Evolutionary conservation across 2,113 vertebrate species (phyloP).

Genomic region (Ptychochromis oligacanthus): DNA sequence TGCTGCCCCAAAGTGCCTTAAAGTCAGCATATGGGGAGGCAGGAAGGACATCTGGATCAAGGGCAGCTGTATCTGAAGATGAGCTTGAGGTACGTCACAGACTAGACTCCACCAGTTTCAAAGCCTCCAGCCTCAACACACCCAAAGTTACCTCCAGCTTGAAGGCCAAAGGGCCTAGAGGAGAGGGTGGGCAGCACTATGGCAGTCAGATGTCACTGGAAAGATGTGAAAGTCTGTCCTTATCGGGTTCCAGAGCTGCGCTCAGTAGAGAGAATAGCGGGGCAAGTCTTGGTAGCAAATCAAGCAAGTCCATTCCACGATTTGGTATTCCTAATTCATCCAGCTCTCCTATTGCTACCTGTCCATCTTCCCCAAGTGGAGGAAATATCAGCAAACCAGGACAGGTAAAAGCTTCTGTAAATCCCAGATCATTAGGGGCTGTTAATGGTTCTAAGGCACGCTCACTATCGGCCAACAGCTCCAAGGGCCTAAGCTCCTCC

Average conservation of each 20-base stretch:
- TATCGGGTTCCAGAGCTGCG: conserved; percentile 79
- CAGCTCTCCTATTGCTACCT: conserved; percentile 79
- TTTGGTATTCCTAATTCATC: conserved; percentile 85
- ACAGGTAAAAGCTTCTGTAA: conserved; percentile 79
- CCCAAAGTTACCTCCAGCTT: conserved; percentile 86
- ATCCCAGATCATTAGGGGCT: conserved; percentile 77
- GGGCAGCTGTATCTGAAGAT: conserved; percentile 73
- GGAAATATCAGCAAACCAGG: conserved; percentile 71
- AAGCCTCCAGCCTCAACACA: conserved; percentile 77
- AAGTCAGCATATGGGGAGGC: conserved; percentile 79
- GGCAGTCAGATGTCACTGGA: conserved; percentile 89
- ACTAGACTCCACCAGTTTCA: conserved; percentile 82
- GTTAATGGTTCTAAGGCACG: conserved; percentile 82
- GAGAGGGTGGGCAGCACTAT: conserved; percentile 81
- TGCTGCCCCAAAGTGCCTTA: conserved; percentile 82
- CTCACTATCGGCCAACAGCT: conserved; percentile 76
- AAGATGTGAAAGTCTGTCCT: conserved; percentile 85
- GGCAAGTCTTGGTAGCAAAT: conserved; percentile 79
- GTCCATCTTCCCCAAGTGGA: conserved; percentile 73
- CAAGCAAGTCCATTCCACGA: conserved; percentile 85
- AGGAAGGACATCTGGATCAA: conserved; percentile 68
- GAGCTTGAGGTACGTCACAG: conserved; percentile 72
- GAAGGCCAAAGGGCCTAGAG: conserved; percentile 82
- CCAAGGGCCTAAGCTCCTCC: conserved; percentile 86
- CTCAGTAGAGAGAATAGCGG: conserved; percentile 82